Evolutionary conservation across 2,797 vertebrate species (phyloP), one percentile per base, ranked within the genome.

Genomic region (Odontamblyopus lacepedii): DNA sequence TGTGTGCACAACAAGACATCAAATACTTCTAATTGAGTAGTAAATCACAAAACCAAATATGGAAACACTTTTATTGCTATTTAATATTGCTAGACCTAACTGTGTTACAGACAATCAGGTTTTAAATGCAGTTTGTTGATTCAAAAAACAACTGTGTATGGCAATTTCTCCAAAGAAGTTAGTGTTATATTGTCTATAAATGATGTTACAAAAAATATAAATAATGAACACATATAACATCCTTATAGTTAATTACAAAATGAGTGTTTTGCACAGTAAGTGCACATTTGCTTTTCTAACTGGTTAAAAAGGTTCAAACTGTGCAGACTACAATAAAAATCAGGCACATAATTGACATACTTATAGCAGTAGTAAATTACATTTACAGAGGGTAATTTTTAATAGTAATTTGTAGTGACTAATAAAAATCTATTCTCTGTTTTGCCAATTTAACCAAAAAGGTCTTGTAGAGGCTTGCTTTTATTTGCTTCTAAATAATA

Each of bases 181-280:
- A 50, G 78, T 78, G 78, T 38, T 69, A 55, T 57, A 30, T 79
- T 73, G 81, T 86, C 72, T 70, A 85, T 81, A 90, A 90, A 91
- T 29, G 85, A 89, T 76, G 71, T 91, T 90, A 91, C 80, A 92
- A 92, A 92, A 92, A 85, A 74, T 91, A 90, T 50, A 91, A 89
- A 92, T 85, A 9, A 73, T 74, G 78, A 85, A 85, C 82, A 78
- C 71, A 81, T 76, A 83, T 50, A 83, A 74, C 77, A 75, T 73
- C 72, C 67, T 76, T 62, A 72, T 71, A 84, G 75, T 69, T 72
- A 88, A 82, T 78, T 84, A 90, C 79, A 89, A 90, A 92, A 85
- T 67, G 66, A 59, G 66, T 83, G 77, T 80, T 82, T 73, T 84
- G 79, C 79, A 74, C 68, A 73, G 78, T 71, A 63, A 79, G 71